A percentile compares a stretch with the other conserved stretches of the same genome.
These are phyloP conservation scores for Cyprinus carpio DNA, from an alignment of 2,113 vertebrate genomes.

Conservation along the genomic window DNA sequence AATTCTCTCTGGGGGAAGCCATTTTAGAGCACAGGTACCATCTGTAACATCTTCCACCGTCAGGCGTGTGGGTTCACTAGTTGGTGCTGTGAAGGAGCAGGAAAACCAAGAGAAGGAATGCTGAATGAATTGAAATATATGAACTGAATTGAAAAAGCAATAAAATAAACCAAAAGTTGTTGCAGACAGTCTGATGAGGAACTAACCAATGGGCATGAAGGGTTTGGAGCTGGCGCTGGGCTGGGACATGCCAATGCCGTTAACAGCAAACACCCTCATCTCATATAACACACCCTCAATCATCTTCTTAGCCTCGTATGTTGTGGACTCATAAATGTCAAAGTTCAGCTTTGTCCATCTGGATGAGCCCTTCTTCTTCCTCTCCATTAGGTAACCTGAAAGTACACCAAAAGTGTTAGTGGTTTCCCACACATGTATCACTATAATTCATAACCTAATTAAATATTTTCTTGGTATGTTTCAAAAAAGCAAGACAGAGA, in stretches of 20 bases:
- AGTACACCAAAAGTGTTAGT: slow-evolving; percentile 2
- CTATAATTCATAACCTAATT: not conserved
- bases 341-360: slow-evolving; percentile 93
- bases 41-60: slow-evolving; percentile 85
- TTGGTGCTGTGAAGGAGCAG: slow-evolving; percentile 75
- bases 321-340: slow-evolving; percentile 79
- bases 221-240: slow-evolving; percentile 81
- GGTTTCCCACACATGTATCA: not conserved
- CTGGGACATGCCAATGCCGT: slow-evolving; percentile 84
- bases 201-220: slow-evolving; percentile 81
- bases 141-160: not conserved
- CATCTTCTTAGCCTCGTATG: slow-evolving; percentile 87
- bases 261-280: slow-evolving; percentile 89
- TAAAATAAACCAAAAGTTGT: not conserved
- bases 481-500: not conserved
- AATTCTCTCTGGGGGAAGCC: slow-evolving; percentile 83
- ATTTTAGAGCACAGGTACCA: slow-evolving; percentile 84
- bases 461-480: not conserved
- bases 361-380: slow-evolving; percentile 84
- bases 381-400: slow-evolving; percentile 88
- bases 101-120: slow-evolving; percentile 22
- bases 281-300: slow-evolving; percentile 89
- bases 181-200: not conserved
- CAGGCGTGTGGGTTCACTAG: slow-evolving; percentile 83
- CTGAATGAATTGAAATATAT: not conserved